Evolutionary conservation across 2,113 vertebrate genomes (phyloP).

Genomic region (Siniperca knerii): DNA sequence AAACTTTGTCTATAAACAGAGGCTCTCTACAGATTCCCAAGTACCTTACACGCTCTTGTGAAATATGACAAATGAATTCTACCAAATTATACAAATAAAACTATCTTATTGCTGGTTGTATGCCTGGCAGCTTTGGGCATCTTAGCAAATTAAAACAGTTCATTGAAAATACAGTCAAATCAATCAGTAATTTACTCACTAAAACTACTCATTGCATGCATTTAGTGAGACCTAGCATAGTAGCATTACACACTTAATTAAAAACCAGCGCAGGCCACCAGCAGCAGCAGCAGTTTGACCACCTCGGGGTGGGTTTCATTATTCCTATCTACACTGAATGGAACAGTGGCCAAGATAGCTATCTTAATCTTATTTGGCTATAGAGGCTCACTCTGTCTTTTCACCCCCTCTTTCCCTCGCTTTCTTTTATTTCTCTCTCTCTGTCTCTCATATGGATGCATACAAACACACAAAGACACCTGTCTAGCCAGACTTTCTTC

Average conservation of each 20-base stretch:
- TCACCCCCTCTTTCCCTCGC: slow-evolving; percentile 23
- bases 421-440: slow-evolving; percentile 24
- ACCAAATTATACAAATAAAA: neutral
- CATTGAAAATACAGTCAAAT: neutral
- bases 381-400: slow-evolving; percentile 68
- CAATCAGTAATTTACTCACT: slow-evolving; percentile 4
- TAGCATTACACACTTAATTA: slow-evolving; percentile 24
- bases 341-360: slow-evolving; percentile 77
- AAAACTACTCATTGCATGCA: neutral
- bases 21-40: neutral
- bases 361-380: slow-evolving; percentile 84
- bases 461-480: slow-evolving; percentile 27
- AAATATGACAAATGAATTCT: neutral
- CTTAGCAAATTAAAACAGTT: neutral
- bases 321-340: slow-evolving; percentile 79
- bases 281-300: slow-evolving; percentile 65
- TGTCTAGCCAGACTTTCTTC: slow-evolving; percentile 25
- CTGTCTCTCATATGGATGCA: slow-evolving; percentile 11
- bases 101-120: neutral
- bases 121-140: neutral
- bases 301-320: slow-evolving; percentile 80
- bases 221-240: neutral
- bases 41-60: neutral
- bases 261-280: slow-evolving; percentile 53
- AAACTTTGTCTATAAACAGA: neutral